Evolutionary conservation across 2,888 invertebrate species (phyloP).

Genomic region (Carterocephalus palaemon): DNA sequence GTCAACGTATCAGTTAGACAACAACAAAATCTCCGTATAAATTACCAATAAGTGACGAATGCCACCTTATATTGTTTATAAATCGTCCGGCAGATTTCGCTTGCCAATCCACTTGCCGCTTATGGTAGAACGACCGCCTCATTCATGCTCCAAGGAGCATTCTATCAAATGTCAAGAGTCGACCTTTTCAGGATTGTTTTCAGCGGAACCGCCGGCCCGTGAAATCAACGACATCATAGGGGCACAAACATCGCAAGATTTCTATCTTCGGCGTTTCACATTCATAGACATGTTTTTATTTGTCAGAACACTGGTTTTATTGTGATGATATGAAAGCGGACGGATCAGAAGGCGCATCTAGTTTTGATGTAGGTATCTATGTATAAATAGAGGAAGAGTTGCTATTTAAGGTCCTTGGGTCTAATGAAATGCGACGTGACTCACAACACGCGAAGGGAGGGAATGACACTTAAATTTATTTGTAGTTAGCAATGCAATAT

Average conservation of each 20-base stretch:
- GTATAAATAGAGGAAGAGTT: not conserved
- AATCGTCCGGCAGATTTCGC: too few species aligned
- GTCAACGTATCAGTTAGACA: too few species aligned
- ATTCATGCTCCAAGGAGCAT: conserved; percentile 62
- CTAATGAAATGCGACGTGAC: too few species aligned
- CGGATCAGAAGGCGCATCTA: conserved; percentile 4
- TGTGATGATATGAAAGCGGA: conserved; percentile 10
- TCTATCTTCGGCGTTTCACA: conserved; percentile 36
- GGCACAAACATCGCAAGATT: conserved; percentile 51
- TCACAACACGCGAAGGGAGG: too few species aligned
- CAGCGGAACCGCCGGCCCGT: conserved; percentile 54
- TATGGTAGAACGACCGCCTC: not conserved
- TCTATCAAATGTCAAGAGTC: conserved; percentile 69
- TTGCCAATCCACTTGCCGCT: too few species aligned
- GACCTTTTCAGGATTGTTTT: conserved; percentile 60
- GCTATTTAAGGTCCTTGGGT: too few species aligned
- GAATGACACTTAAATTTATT: too few species aligned
- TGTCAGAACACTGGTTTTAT: conserved; percentile 20
- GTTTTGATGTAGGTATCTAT: conserved; percentile 11
- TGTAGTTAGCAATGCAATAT: too few species aligned
- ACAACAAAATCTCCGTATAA: too few species aligned
- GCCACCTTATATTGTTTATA: too few species aligned
- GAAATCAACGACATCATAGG: conserved; percentile 56
- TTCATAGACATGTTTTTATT: conserved; percentile 33
- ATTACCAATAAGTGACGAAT: too few species aligned